Evolutionary conservation across 1,140 invertebrate genomes (phyloP), one percentile per base, ranked within the genome.

Genomic region (Teleopsis dalmanni): DNA sequence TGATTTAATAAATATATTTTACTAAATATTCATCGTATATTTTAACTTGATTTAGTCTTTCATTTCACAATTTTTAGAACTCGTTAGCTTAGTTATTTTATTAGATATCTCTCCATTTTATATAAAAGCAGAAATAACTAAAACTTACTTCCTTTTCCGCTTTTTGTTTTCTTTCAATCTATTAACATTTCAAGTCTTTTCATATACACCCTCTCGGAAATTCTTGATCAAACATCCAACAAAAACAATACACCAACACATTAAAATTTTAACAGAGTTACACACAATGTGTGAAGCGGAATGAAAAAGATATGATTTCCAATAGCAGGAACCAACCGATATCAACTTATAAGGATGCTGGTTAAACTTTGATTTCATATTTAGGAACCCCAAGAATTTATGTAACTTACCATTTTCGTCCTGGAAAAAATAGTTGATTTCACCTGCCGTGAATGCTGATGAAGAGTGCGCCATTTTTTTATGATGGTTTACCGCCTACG

Each of bases 321-420:
- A 37, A 19, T 37, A 37, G 16, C 35, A 37, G 6, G 22, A 31
- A 27, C 27, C 13, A 21, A 35, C 19, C 22, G 19, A 7, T 18
- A 35, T 14, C 43, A 29, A 3, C 10, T 16, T 31, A 21, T 13
- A 19, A 31, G 25, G 25, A 19, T 18, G 33, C 25, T 34, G 9
- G 18, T 14, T 14, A 45, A 33, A 45, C 4, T 45, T 34, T 19
- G 8, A 29, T 5, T 2, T 14, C 31, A 43, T 35, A 29, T 33
- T 14, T 34, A 16, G 9, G 25, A 25, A 36, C n/a, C 23, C 13
- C 23, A 26, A 35, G 23, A 1, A 23, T 21, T 19, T 27, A 26
- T 10, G 14, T 33, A 34, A 67, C 65, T 68, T 55, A 68, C 65
- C 65, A 53, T 68, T 58, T 41, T 64, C 65, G 50, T 69, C 60